Evolutionary conservation across 1,140 invertebrate species (phyloP), one percentile per base, ranked within the genome.

Genomic region (Bombus pascuorum): DNA sequence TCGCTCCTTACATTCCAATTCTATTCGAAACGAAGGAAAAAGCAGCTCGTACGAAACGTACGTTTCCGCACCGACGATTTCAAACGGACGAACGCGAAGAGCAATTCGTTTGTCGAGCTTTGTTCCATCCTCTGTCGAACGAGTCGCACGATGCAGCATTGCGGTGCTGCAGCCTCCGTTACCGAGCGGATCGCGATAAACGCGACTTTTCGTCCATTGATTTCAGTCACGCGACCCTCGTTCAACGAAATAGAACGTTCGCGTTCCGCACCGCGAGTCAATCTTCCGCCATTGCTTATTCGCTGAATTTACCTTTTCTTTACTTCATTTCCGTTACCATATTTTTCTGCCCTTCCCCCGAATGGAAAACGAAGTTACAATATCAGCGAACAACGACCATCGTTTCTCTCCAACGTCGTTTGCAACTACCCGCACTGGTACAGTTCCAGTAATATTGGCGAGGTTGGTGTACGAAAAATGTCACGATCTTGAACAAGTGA

Each of bases 141-240:
- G 65, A 12, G 73, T 76, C 34, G 53, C 39, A 25, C 42, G 74
- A 42, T 47, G 81, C 57, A 13, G 72, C 42, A 39, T 47, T 66
- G 81, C 65, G 73, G 32, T 53, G 32, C 25, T 42, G 28, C 47
- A 73, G 53, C 37, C n/a, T 15, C 68, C 37, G 72, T 59, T 73
- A 62, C 25, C 32, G 42, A 68, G 4, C n/a, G 68, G 32, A 73
- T 81, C 70, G 39, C 37, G 81, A 82, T n/a, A 57, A 44, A 74
- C 81, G 73, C n/a, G 47, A 62, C 74, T 74, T 57, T 77, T 83
- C 37, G 74, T 34, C 37, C 82, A 70, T 59, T 47, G 74, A 78
- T 83, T 83, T 66, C 47, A 59, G 47, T 42, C 75, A 68, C 65
- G 74, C 82, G 44, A 70, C 34, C 6, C 5, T 5, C 65, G 65